A percentile compares a stretch with the other conserved stretches of the same genome.
These are phyloP conservation scores for Chironex yamaguchii DNA, from an alignment of 30 jellyfish, hydroid and myxozoan genomes.

Conservation along the genomic window DNA sequence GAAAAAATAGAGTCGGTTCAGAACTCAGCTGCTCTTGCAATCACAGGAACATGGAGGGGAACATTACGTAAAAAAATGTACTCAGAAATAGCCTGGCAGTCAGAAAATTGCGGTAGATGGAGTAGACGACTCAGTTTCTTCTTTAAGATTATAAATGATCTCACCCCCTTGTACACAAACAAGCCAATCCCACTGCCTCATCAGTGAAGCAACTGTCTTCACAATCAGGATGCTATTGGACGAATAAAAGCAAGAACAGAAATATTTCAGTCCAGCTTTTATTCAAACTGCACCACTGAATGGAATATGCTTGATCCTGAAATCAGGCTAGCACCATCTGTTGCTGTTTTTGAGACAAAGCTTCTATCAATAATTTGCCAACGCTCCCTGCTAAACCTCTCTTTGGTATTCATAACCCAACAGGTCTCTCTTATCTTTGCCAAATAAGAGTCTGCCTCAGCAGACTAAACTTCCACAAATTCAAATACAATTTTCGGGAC, in stretches of 20 bases:
- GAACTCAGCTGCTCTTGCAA: background rate
- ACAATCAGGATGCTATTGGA: slow-evolving; percentile 48
- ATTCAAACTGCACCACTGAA: no score
- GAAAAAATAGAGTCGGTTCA: no score
- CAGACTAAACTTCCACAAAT: slow-evolving; percentile 18
- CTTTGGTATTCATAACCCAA: slow-evolving; percentile 20
- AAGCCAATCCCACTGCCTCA: slow-evolving; percentile 65
- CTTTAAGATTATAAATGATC: slow-evolving; percentile 38
- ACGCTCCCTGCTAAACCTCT: slow-evolving; percentile 13
- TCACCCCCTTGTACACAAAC: slow-evolving; percentile 42
- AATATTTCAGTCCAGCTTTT: no score
- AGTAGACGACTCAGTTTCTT: slow-evolving; percentile 33
- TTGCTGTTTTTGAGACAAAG: slow-evolving; percentile 28
- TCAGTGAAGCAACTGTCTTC: slow-evolving; percentile 60
- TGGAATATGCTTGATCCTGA: slow-evolving; percentile 49
- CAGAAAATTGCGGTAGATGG: slow-evolving; percentile 23
- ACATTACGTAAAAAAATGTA: background rate
- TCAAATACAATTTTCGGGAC: slow-evolving; percentile 12
- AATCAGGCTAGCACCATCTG: slow-evolving; percentile 61
- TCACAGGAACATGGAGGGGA: slow-evolving; percentile 1
- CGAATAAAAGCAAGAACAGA: slow-evolving; percentile 52
- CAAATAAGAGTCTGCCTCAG: slow-evolving; percentile 20
- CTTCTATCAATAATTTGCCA: background rate
- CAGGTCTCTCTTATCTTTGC: background rate
- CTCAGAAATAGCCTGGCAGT: no score